Conservation (phyloP, 2,888 invertebrate species). For the Tridacna crocea region DNA sequence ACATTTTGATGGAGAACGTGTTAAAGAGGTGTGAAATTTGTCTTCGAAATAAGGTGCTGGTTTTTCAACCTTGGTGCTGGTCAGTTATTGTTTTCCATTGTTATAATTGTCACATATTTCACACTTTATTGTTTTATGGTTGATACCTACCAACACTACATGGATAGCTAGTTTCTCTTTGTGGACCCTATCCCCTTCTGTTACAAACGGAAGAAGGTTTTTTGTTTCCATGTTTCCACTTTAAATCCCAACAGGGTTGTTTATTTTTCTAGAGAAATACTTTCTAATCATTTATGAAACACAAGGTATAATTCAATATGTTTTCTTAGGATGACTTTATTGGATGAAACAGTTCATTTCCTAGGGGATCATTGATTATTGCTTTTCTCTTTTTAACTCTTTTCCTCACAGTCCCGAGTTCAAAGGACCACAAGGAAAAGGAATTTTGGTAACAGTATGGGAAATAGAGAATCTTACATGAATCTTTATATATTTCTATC, state of each 20-base stretch:
- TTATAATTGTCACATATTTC: not conserved
- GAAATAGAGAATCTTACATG: no score
- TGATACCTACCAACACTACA: not conserved
- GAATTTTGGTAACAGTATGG: no score
- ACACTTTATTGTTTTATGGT: not conserved
- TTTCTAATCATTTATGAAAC: constrained; percentile 30
- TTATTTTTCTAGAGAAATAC: constrained; percentile 25
- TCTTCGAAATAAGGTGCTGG: not conserved
- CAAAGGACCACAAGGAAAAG: no score
- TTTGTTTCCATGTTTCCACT: not conserved
- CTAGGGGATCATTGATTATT: constrained; percentile 22
- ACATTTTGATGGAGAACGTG: constrained; percentile 19
- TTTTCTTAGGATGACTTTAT: constrained; percentile 7
- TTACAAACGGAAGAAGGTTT: not conserved
- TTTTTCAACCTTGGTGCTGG: not conserved
- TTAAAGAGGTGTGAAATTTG: constrained; percentile 21
- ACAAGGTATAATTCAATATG: constrained; percentile 26
- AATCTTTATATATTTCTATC: no score
- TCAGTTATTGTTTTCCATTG: not conserved
- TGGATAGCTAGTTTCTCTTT: not conserved
- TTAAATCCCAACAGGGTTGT: constrained; percentile 15
- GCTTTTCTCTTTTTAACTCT: not conserved
- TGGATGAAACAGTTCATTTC: constrained; percentile 9
- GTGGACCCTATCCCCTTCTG: not conserved
- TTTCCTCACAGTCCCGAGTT: no score